phyloP scores from a whole-genome alignment of 2,113 vertebrate species.

The Burhinus bistriatus region DNA sequence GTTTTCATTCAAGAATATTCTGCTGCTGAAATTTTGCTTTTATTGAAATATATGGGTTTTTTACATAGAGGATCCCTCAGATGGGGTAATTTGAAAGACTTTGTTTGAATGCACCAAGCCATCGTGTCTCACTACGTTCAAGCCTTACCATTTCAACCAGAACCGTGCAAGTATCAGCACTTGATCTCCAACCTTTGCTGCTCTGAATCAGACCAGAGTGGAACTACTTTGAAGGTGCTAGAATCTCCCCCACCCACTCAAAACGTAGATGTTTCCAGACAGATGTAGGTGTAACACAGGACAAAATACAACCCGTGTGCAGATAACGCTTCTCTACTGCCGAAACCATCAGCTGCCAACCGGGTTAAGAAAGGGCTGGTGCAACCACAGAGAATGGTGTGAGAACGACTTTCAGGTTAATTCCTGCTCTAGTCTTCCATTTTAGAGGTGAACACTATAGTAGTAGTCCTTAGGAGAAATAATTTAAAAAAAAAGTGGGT shows the following conservation, averaged over 20 bases:
- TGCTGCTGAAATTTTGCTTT: not conserved
- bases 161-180: not conserved
- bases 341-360: not conserved
- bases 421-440: not conserved
- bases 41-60: not conserved
- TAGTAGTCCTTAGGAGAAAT: not conserved
- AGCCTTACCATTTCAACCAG: not conserved
- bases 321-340: not conserved
- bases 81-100: not conserved
- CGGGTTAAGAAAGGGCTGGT: not conserved
- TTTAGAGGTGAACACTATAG: not conserved
- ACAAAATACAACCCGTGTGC: not conserved
- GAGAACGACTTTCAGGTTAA: not conserved
- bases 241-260: not conserved
- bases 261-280: not conserved
- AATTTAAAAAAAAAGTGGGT: not conserved
- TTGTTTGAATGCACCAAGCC: not conserved
- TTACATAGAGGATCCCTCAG: not conserved
- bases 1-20: not conserved
- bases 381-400: rapidly evolving
- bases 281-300: not conserved
- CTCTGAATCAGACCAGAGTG: not conserved
- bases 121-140: rapidly evolving
- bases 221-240: not conserved
- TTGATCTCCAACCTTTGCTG: not conserved